These are phyloP conservation scores for Perccottus glenii DNA, from an alignment of 2,113 vertebrate species.

Conservation along the genomic window DNA sequence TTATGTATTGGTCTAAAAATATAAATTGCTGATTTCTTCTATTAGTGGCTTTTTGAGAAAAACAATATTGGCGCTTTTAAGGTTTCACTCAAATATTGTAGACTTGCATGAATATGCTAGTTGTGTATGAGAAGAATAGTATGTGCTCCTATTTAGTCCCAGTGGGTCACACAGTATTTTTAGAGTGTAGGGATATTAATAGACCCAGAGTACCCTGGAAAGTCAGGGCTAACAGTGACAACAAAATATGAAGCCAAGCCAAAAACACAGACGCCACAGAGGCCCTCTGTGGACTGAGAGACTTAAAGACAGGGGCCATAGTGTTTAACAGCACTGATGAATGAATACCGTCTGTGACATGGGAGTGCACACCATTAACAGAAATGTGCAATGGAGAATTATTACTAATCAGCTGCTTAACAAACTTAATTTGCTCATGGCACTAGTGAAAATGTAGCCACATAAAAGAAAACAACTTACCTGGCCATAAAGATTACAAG, in stretches of 20 bases:
- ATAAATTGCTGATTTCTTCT: too few species aligned
- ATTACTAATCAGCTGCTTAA: conserved; percentile 54
- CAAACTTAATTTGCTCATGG: conserved; percentile 66
- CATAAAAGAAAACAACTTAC: conserved; percentile 25
- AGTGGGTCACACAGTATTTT: conserved; percentile 69
- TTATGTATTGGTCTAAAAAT: too few species aligned
- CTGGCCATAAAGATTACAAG: conserved; percentile 13
- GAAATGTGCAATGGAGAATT: conserved; percentile 29
- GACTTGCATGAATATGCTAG: conserved; percentile 3
- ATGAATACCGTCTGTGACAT: conserved; percentile 62
- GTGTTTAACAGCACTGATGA: conserved; percentile 65
- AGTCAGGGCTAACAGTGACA: conserved; percentile 50
- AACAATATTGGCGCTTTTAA: too few species aligned
- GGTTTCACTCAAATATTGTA: not conserved
- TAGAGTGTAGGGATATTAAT: conserved; percentile 66
- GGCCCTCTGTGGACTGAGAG: conserved; percentile 49
- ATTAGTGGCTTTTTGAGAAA: too few species aligned
- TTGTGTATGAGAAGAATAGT: conserved; percentile 14
- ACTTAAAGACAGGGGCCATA: conserved; percentile 59
- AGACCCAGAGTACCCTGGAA: conserved; percentile 57
- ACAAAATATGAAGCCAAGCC: conserved; percentile 48
- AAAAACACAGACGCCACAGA: conserved; percentile 53
- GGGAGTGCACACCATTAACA: conserved; percentile 32
- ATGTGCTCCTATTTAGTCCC: conserved; percentile 58
- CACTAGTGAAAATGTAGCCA: conserved; percentile 51